Evolutionary conservation across 2,797 vertebrate genomes (phyloP).

Genomic region (Sebastes glaucus): DNA sequence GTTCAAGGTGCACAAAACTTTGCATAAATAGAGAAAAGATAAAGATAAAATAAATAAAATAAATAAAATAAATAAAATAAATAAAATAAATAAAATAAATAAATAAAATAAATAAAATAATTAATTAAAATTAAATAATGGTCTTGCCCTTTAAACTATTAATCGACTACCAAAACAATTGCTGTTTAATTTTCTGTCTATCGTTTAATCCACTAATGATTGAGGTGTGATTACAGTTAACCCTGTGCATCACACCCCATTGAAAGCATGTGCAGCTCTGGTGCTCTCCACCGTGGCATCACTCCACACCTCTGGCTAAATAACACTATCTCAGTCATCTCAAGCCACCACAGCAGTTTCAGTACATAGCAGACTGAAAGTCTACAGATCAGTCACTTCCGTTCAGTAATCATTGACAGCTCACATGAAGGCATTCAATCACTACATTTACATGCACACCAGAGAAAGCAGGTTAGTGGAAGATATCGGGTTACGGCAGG

Average conservation of each 20-base stretch:
- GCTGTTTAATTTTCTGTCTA: too few species aligned
- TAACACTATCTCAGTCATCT: slow-evolving; percentile 42
- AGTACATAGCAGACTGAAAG: slow-evolving; percentile 29
- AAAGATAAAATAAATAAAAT: too few species aligned
- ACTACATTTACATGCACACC: not conserved
- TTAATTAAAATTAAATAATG: too few species aligned
- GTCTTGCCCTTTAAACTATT: accelerated
- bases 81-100: too few species aligned
- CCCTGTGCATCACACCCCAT: not conserved
- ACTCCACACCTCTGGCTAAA: not conserved
- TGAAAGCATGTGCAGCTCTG: not conserved
- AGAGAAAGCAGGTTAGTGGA: not conserved
- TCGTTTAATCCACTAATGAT: not conserved
- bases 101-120: too few species aligned
- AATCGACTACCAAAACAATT: not conserved
- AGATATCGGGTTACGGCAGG: not conserved
- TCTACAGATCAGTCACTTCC: slow-evolving; percentile 61
- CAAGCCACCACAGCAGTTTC: slow-evolving; percentile 39
- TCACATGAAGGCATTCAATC: not conserved
- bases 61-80: too few species aligned
- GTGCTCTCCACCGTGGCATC: not conserved
- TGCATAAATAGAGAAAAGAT: too few species aligned
- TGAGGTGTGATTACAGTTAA: not conserved
- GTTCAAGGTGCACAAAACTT: too few species aligned
- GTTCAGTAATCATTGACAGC: slow-evolving; percentile 3